Percentiles rank a stretch among this genome's conserved stretches.
Evolutionary conservation across 2,888 invertebrate species (phyloP).

Genomic region (Agonopterix heracliana): DNA sequence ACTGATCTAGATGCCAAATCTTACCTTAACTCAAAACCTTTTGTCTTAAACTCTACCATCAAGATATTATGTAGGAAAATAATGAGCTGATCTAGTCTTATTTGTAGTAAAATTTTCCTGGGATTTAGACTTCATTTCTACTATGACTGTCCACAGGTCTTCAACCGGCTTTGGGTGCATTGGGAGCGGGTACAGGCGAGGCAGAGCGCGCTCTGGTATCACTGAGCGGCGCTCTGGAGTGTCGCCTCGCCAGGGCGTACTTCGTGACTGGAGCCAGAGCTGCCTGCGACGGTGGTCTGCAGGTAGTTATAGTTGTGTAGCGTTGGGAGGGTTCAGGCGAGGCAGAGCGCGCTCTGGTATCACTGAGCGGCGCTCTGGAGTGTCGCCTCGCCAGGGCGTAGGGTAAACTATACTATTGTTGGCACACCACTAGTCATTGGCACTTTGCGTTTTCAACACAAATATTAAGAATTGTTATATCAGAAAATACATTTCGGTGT

Average conservation of each 20-base stretch:
- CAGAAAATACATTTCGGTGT: too few relatives aligned
- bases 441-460: too few relatives aligned
- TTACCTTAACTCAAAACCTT: too few relatives aligned
- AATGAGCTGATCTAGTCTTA: too few relatives aligned
- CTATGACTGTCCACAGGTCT: conserved; percentile 50
- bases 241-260: conserved; percentile 87
- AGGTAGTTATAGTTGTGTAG: conserved; percentile 27
- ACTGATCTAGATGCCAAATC: too few relatives aligned
- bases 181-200: conserved; percentile 86
- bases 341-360: conserved; percentile 49
- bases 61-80: too few relatives aligned
- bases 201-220: conserved; percentile 83
- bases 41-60: too few relatives aligned
- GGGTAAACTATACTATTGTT: too few relatives aligned
- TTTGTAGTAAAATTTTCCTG: neutral
- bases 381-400: too few relatives aligned
- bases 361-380: conserved; percentile 82
- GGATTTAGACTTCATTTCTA: too few relatives aligned
- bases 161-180: conserved; percentile 84
- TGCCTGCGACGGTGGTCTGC: conserved; percentile 87
- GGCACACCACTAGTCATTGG: too few relatives aligned
- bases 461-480: too few relatives aligned
- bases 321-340: neutral
- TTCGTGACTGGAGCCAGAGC: conserved; percentile 88
- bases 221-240: conserved; percentile 84